Percentiles rank a stretch among this genome's conserved stretches.
phyloP scores from a whole-genome alignment of 2,113 vertebrate genomes.

The Himantopus leucocephalus region DNA sequence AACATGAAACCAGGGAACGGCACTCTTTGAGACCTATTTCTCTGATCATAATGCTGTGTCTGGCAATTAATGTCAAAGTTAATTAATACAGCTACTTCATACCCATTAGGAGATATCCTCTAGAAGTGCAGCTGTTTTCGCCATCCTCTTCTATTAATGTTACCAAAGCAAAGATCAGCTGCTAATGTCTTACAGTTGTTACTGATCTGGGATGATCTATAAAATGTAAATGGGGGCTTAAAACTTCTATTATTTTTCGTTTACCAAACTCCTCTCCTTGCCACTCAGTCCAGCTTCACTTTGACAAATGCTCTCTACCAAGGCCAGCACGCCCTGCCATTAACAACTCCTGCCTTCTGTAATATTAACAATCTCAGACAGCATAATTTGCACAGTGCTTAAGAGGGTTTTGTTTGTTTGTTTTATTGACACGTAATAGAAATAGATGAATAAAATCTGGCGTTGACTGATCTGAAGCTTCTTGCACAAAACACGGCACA shows the following conservation, averaged over 20 bases:
- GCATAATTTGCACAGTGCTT: not conserved
- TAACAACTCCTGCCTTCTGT: not conserved
- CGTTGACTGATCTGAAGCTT: not conserved
- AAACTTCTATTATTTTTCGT: not conserved
- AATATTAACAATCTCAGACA: not conserved
- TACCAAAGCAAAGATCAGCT: not conserved
- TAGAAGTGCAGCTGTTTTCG: not conserved
- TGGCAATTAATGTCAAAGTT: not conserved
- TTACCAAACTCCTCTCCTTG: not conserved
- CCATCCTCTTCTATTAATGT: not conserved
- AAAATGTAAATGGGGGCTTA: not conserved
- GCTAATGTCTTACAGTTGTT: not conserved
- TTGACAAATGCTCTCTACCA: not conserved
- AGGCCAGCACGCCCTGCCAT: not conserved
- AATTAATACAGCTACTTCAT: not conserved
- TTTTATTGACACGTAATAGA: not conserved
- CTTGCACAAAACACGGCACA: not conserved
- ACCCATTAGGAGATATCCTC: not conserved
- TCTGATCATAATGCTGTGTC: not conserved
- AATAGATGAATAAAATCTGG: constrained; percentile 1
- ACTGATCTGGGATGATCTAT: not conserved
- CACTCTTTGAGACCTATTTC: not conserved
- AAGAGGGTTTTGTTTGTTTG: not conserved
- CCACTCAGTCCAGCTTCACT: not conserved
- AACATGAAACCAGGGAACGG: not conserved